Evolutionary conservation across 2,888 invertebrate species (phyloP).

Genomic region (Nipponacmea schrenckii): DNA sequence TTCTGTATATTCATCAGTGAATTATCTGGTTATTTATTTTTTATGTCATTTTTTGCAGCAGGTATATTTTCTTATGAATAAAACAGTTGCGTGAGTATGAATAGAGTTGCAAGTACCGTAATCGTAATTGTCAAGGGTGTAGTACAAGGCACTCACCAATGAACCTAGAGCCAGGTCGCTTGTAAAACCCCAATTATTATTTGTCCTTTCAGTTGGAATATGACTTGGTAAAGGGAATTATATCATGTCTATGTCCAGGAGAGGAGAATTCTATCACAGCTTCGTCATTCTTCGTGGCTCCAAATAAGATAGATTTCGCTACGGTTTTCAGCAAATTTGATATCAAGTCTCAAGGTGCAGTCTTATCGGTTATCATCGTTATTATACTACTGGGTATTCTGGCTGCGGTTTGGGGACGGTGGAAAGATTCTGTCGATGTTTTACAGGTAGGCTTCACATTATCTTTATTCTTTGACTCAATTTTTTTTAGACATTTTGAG

Average conservation of each 20-base stretch:
- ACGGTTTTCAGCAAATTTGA: conserved; percentile 57
- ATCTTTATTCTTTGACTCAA: too few species aligned
- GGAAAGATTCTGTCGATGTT: conserved; percentile 47
- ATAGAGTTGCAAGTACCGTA: too few species aligned
- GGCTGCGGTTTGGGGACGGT: conserved; percentile 58
- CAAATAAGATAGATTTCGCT: conserved; percentile 57
- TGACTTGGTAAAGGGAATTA: conserved; percentile 25
- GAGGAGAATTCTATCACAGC: conserved; percentile 52
- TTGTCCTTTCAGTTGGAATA: conserved; percentile 9
- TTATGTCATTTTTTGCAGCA: too few species aligned
- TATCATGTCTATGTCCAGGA: conserved; percentile 51
- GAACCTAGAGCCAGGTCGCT: too few species aligned
- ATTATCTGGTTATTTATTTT: too few species aligned
- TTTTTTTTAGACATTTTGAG: too few species aligned
- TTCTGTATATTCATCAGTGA: too few species aligned
- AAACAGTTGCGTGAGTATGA: too few species aligned
- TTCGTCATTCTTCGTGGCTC: conserved; percentile 53
- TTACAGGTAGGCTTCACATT: neutral
- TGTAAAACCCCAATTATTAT: too few species aligned
- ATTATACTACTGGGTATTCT: conserved; percentile 51
- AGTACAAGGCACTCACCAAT: too few species aligned
- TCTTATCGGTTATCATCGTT: conserved; percentile 61
- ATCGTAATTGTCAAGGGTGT: too few species aligned
- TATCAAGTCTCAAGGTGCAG: conserved; percentile 57
- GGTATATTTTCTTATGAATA: too few species aligned